Percentiles rank a stretch among this genome's conserved stretches.
Conservation (phyloP, 35 echinoderm and acorn worm genomes). For the Lytechinus pictus region DNA sequence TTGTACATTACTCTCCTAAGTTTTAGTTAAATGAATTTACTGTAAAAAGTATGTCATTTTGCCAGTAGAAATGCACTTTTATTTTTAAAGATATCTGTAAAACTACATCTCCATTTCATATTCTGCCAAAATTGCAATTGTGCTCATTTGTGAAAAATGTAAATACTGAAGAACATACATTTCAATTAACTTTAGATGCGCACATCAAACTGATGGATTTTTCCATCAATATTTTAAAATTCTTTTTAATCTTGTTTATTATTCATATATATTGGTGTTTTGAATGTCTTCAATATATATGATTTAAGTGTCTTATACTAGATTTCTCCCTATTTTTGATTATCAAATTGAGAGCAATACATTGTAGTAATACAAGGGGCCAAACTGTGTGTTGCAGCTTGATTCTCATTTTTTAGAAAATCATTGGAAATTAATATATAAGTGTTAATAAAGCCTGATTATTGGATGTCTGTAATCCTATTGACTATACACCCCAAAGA, state of each 20-base stretch:
- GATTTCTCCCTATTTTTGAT: slow-evolving; percentile 32
- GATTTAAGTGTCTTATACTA: slow-evolving; percentile 36
- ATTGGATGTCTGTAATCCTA: not conserved
- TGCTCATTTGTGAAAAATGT: slow-evolving; percentile 3
- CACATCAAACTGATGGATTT: not conserved
- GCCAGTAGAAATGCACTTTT: not conserved
- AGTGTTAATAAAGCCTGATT: not conserved
- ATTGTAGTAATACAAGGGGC: slow-evolving; percentile 47
- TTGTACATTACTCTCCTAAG: slow-evolving; percentile 8
- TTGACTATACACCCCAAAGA: not conserved
- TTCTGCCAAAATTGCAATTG: slow-evolving; percentile 18
- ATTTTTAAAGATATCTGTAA: not conserved
- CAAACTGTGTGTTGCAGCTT: slow-evolving; percentile 41
- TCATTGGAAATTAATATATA: not conserved
- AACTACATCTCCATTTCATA: not conserved
- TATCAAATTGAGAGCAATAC: slow-evolving; percentile 39
- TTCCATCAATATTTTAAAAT: not conserved
- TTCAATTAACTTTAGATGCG: not conserved
- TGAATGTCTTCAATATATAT: slow-evolving; percentile 11
- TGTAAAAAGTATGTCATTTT: not conserved
- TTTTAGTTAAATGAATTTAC: not conserved
- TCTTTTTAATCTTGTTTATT: slow-evolving; percentile 2
- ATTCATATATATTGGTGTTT: not conserved
- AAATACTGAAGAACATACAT: not conserved
- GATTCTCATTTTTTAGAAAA: not conserved